phyloP scores from a whole-genome alignment of 2,113 vertebrate genomes.

The Phaethornis superciliosus region DNA sequence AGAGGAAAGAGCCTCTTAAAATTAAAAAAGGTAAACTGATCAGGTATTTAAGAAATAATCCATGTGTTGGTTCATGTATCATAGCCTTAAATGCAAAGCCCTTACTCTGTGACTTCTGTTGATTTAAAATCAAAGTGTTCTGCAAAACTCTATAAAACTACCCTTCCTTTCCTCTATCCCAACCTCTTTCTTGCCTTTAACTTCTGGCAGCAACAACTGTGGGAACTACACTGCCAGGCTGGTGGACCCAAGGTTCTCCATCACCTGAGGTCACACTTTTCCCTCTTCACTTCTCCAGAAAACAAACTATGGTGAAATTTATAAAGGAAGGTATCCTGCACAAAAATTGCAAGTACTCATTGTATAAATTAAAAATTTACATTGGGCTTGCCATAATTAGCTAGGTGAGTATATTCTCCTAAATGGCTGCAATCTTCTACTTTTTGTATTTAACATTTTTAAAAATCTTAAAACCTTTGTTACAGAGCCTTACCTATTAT shows the following conservation, averaged over 20 bases:
- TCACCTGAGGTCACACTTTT: not conserved
- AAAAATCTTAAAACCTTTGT: not conserved
- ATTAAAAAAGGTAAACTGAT: not conserved
- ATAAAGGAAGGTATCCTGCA: not conserved
- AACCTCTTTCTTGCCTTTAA: not conserved
- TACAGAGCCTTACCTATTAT: not conserved
- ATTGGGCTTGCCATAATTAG: not conserved
- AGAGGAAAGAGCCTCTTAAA: not conserved
- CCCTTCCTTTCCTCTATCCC: not conserved
- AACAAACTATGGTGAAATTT: not conserved
- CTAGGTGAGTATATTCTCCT: not conserved
- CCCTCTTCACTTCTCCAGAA: not conserved
- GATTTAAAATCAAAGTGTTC: not conserved
- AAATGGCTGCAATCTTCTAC: fast-evolving
- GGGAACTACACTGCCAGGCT: fast-evolving
- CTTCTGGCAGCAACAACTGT: not conserved
- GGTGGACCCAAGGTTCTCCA: not conserved
- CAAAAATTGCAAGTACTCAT: not conserved
- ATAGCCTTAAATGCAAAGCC: not conserved
- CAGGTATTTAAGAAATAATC: not conserved
- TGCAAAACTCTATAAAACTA: not conserved
- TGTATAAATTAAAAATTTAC: not conserved
- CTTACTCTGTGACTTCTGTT: not conserved
- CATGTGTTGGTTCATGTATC: not conserved
- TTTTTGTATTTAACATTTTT: not conserved